Evolutionary conservation across 2,888 invertebrate genomes (phyloP).

Genomic region (Seladonia tumulorum): DNA sequence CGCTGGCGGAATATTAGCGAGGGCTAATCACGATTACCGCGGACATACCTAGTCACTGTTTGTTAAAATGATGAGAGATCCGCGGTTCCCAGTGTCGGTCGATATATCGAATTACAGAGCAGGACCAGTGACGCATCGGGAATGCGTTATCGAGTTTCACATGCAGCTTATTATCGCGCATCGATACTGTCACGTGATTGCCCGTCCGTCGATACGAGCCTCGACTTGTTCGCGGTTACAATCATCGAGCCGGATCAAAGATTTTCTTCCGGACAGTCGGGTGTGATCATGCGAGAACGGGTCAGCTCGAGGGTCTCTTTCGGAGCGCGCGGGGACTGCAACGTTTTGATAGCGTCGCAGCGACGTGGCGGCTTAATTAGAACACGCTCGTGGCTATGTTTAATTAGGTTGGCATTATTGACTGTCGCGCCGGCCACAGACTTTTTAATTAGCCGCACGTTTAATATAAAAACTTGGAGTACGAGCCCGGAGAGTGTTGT

Average conservation of each 20-base stretch:
- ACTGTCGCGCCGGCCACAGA: neutral
- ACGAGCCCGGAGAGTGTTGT: neutral
- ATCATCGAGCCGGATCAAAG: neutral
- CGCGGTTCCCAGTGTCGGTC: constrained; percentile 18
- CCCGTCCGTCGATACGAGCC: constrained; percentile 21
- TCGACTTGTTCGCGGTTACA: constrained; percentile 26
- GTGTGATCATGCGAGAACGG: neutral
- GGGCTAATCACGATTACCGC: constrained; percentile 19
- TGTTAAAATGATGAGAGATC: constrained; percentile 25
- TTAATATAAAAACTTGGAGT: neutral
- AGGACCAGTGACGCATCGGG: constrained; percentile 22
- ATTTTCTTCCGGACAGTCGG: neutral
- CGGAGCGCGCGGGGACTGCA: neutral
- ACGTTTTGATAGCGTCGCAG: neutral
- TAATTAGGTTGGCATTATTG: constrained; percentile 6
- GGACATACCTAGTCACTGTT: constrained; percentile 20
- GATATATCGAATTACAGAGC: constrained; percentile 42
- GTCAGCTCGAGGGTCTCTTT: neutral
- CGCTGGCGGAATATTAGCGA: constrained; percentile 4
- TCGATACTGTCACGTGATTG: constrained; percentile 25
- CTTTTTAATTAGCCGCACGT: neutral
- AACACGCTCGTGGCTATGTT: neutral
- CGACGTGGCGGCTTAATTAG: neutral
- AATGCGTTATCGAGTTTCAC: constrained; percentile 45
- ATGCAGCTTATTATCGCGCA: constrained; percentile 45